phyloP scores from a whole-genome alignment of 2,888 invertebrate genomes.

The Rhagonycha lutea region DNA sequence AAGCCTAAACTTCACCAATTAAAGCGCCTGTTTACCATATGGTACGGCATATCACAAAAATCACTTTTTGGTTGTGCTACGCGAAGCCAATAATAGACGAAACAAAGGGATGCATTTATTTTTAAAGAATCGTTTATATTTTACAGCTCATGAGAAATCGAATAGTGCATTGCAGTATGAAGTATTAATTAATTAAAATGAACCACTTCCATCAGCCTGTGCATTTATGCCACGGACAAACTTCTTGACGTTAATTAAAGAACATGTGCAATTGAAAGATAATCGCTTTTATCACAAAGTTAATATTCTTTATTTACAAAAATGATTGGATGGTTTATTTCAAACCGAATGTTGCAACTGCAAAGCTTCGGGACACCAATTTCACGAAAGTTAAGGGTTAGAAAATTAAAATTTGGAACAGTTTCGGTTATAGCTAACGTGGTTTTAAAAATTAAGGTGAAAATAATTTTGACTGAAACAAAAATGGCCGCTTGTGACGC shows the following conservation, averaged over 20 bases:
- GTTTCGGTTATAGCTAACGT: neutral
- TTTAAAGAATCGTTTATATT: neutral
- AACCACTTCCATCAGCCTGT: neutral
- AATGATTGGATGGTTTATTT: neutral
- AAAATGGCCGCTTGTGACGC: neutral
- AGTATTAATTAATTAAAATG: neutral
- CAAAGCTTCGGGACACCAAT: neutral
- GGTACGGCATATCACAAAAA: neutral
- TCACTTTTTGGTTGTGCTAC: neutral
- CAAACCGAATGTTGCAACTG: neutral
- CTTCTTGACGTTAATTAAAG: neutral
- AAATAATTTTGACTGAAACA: neutral
- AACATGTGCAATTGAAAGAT: neutral
- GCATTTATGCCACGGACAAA: neutral
- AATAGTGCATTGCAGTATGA: neutral
- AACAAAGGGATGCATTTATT: neutral
- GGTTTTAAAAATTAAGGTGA: neutral
- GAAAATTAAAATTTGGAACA: neutral
- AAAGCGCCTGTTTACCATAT: neutral
- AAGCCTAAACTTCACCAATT: constrained; percentile 2
- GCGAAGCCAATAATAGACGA: neutral
- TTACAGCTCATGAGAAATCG: neutral
- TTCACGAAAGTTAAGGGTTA: neutral
- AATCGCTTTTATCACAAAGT: neutral
- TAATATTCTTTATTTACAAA: neutral